Evolutionary conservation across 2,888 invertebrate genomes (phyloP).

Genomic region (Cepaea hortensis): DNA sequence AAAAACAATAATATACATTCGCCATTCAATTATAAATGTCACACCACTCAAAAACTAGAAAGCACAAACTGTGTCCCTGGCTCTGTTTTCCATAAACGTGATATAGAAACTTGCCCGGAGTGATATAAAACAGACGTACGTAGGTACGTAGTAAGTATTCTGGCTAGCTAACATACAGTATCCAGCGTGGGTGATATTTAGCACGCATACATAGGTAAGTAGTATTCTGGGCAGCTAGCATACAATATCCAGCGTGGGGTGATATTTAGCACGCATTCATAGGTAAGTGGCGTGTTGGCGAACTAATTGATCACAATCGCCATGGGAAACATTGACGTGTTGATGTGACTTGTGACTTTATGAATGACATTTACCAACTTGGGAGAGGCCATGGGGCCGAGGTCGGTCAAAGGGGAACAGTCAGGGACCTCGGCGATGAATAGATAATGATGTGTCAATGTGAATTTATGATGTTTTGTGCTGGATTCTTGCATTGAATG

Average conservation of each 20-base stretch:
- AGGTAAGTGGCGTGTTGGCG: not conserved
- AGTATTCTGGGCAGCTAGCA: too few relatives aligned
- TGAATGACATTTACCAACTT: conserved; percentile 11
- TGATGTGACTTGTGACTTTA: not conserved
- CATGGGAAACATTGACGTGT: not conserved
- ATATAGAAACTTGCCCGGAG: too few relatives aligned
- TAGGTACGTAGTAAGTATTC: too few relatives aligned
- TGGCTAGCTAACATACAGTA: too few relatives aligned
- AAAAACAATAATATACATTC: not conserved
- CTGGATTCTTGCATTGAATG: not conserved
- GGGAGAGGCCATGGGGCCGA: not conserved
- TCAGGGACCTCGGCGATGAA: conserved; percentile 5
- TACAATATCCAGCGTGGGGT: not conserved
- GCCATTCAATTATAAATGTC: not conserved
- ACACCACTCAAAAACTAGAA: too few relatives aligned
- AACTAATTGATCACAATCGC: conserved; percentile 1
- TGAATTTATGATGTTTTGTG: not conserved
- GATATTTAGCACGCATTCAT: not conserved
- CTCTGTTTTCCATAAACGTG: too few relatives aligned
- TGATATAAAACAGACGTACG: too few relatives aligned
- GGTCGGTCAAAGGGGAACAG: conserved; percentile 19
- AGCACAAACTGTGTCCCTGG: too few relatives aligned
- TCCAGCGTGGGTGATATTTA: too few relatives aligned
- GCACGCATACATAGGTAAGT: too few relatives aligned
- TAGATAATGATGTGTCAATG: not conserved